Conservation (phyloP, 2,797 vertebrate species). For the Corythornis leucogaster region DNA sequence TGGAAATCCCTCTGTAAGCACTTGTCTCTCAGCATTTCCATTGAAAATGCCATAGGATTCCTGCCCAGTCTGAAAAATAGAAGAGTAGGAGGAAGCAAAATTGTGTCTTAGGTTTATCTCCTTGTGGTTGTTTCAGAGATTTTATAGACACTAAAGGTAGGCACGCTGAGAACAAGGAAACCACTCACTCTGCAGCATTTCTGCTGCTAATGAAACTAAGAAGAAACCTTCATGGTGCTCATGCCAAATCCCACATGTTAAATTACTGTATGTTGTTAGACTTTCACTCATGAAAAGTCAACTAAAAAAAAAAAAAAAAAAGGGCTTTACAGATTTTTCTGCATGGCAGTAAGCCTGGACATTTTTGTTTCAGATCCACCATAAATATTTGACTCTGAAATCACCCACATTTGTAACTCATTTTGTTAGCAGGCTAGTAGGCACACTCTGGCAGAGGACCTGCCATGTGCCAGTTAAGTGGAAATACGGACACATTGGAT, state of each 20-base stretch:
- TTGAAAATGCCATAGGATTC: slow-evolving; percentile 41
- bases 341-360: slow-evolving; percentile 76
- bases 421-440: slow-evolving; percentile 58
- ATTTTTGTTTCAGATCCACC: slow-evolving; percentile 77
- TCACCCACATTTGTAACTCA: slow-evolving; percentile 70
- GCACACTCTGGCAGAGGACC: slow-evolving; percentile 68
- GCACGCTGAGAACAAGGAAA: slow-evolving; percentile 32
- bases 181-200: background rate
- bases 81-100: background rate
- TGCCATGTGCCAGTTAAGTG: slow-evolving; percentile 45
- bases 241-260: background rate
- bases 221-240: background rate
- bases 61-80: slow-evolving; percentile 12
- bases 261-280: slow-evolving; percentile 27
- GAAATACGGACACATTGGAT: slow-evolving; percentile 36
- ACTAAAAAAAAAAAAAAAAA: background rate
- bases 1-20: slow-evolving; percentile 45
- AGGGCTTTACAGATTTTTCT: slow-evolving; percentile 35
- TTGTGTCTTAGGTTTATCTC: slow-evolving; percentile 11
- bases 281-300: slow-evolving; percentile 29
- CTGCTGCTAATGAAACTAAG: slow-evolving; percentile 6
- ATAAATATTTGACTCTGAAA: slow-evolving; percentile 77
- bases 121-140: slow-evolving; percentile 15
- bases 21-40: slow-evolving; percentile 37
- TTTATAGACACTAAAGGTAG: slow-evolving; percentile 1